These are phyloP conservation scores for Sarcophaga subvicina DNA, from an alignment of 2,888 invertebrate genomes.

Conservation along the genomic window DNA sequence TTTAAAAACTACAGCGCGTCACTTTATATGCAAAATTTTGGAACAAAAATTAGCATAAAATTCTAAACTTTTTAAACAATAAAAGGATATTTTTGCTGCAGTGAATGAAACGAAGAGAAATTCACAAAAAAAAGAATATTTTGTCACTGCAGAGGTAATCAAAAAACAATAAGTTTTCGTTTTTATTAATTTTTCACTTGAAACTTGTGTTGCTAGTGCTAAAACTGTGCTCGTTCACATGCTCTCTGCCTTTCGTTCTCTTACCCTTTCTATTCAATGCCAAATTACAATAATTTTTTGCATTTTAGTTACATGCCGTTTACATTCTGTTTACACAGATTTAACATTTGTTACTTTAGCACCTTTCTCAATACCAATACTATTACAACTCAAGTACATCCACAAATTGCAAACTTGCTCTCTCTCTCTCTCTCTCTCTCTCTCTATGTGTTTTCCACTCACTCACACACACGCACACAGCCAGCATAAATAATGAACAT, in stretches of 20 bases:
- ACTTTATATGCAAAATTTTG: too few relatives aligned
- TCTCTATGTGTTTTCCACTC: background rate
- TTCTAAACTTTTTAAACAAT: too few relatives aligned
- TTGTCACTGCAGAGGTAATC: constrained; percentile 24
- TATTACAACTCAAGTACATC: background rate
- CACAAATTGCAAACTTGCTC: background rate
- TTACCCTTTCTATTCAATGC: background rate
- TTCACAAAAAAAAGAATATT: too few relatives aligned
- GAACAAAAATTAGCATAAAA: too few relatives aligned
- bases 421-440: background rate
- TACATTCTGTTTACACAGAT: constrained; percentile 65
- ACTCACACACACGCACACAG: background rate
- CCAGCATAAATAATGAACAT: constrained; percentile 61
- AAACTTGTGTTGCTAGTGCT: constrained; percentile 9
- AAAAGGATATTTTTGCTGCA: too few relatives aligned
- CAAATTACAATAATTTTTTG: background rate
- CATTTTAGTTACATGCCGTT: constrained; percentile 41
- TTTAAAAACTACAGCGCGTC: too few relatives aligned
- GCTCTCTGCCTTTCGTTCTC: background rate
- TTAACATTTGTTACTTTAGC: constrained; percentile 65
- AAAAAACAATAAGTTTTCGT: constrained; percentile 60
- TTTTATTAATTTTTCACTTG: constrained; percentile 62
- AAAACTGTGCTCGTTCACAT: too few relatives aligned
- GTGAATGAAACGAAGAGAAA: background rate
- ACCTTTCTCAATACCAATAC: constrained; percentile 53